A percentile compares a stretch with the other conserved stretches of the same genome.
These are phyloP conservation scores for Spisula solida DNA, from an alignment of 2,888 invertebrate species.

Conservation along the genomic window DNA sequence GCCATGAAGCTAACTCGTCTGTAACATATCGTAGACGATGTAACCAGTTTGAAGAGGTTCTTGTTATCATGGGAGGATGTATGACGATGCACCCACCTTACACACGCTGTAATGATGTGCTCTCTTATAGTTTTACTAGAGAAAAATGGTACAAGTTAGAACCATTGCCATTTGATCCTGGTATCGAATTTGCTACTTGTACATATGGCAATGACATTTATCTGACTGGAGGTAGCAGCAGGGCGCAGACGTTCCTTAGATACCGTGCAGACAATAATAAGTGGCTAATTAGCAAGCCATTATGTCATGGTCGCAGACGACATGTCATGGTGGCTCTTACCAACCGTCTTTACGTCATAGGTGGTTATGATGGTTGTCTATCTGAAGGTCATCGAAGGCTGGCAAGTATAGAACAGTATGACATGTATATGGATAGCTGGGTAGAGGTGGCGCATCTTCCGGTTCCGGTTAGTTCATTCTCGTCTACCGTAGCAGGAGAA, in stretches of 20 bases:
- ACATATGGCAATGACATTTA: conserved; percentile 82
- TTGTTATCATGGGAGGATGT: conserved; percentile 81
- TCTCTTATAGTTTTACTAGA: conserved; percentile 79
- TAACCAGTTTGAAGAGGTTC: conserved; percentile 77
- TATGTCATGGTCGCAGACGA: conserved; percentile 79
- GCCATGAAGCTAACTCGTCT: conserved; percentile 78
- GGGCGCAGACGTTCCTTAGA: conserved; percentile 77
- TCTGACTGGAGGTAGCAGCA: conserved; percentile 80
- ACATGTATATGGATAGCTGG: conserved; percentile 78
- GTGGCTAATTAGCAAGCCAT: conserved; percentile 79
- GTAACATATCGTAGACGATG: conserved; percentile 75
- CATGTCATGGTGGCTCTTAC: conserved; percentile 82
- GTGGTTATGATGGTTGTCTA: conserved; percentile 82
- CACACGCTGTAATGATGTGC: conserved; percentile 78
- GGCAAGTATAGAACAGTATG: conserved; percentile 81
- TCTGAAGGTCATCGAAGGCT: conserved; percentile 79
- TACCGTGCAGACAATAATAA: conserved; percentile 81
- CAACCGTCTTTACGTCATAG: conserved; percentile 79
- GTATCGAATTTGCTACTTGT: conserved; percentile 82
- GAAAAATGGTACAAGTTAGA: conserved; percentile 80
- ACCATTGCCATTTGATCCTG: conserved; percentile 80
- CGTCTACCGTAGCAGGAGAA: conserved; percentile 80
- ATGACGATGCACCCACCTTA: conserved; percentile 82
- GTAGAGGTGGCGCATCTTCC: conserved; percentile 75
- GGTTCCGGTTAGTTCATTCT: conserved; percentile 80